Percentiles rank a stretch among this genome's conserved stretches.
phyloP scores from a whole-genome alignment of 2,113 vertebrate species.

The Guaruba guarouba region DNA sequence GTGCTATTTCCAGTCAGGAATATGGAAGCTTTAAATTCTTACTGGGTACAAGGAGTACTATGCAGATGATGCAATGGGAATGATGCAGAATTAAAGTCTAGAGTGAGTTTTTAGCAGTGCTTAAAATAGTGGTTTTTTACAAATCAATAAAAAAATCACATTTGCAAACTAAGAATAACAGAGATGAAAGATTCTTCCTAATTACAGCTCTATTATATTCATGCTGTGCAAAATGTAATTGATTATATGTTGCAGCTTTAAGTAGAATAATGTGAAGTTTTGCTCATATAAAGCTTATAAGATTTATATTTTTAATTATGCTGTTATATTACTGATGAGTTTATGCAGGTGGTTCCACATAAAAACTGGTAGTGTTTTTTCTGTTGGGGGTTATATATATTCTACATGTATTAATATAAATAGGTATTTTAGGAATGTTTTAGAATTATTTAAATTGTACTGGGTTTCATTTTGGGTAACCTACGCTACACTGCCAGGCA shows the following conservation, averaged over 20 bases:
- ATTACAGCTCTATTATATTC: background rate
- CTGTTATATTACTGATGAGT: background rate
- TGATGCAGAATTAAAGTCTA: slow-evolving; percentile 30
- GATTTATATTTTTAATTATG: background rate
- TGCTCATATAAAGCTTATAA: background rate
- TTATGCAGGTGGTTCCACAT: background rate
- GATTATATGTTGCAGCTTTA: background rate
- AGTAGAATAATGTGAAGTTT: background rate
- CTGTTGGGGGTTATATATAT: background rate
- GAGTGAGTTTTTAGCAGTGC: slow-evolving; percentile 7
- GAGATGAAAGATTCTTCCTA: background rate
- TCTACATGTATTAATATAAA: background rate
- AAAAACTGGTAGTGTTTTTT: background rate
- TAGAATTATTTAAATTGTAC: background rate
- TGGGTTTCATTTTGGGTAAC: background rate
- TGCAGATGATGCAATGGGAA: slow-evolving; percentile 55
- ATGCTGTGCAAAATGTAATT: background rate
- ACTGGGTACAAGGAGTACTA: slow-evolving; percentile 53
- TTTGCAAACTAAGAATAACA: background rate
- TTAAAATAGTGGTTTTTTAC: slow-evolving; percentile 11
- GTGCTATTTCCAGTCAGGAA: slow-evolving; percentile 73
- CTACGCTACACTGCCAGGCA: background rate
- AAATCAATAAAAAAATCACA: background rate
- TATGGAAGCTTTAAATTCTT: slow-evolving; percentile 61
- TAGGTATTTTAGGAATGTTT: background rate